Percentiles rank a stretch among this genome's conserved stretches.
Conservation (phyloP, 2,797 vertebrate species). For the Dendrocincla tyrannina region DNA sequence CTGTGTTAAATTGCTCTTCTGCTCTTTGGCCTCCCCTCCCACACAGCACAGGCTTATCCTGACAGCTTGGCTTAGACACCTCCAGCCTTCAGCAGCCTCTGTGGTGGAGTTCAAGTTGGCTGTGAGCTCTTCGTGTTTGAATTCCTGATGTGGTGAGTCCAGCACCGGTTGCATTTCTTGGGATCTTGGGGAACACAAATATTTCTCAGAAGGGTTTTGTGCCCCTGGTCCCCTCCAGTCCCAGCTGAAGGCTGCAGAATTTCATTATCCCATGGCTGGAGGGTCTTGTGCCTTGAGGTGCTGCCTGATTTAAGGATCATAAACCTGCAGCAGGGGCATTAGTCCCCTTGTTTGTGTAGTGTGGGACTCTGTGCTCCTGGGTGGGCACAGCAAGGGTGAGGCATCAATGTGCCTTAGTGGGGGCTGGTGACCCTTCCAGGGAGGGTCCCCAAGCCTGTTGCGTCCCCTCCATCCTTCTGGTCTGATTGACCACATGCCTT, state of each 20-base stretch:
- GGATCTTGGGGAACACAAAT: not conserved
- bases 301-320: not conserved
- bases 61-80: not conserved
- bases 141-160: accelerated
- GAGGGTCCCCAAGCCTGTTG: not conserved
- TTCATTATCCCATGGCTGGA: not conserved
- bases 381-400: not conserved
- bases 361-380: not conserved
- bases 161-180: accelerated
- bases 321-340: not conserved
- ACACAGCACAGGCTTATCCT: no score
- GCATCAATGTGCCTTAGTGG: not conserved
- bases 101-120: not conserved
- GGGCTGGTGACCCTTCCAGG: not conserved
- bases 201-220: not conserved
- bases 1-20: not conserved
- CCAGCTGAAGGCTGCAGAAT: not conserved
- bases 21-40: not conserved
- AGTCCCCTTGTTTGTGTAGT: accelerated
- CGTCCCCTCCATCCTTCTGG: no score
- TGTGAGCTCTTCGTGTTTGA: not conserved
- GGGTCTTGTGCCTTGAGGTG: not conserved
- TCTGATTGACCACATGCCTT: not conserved
- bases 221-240: not conserved
- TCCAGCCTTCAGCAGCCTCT: not conserved